phyloP scores from a whole-genome alignment of 2,797 vertebrate genomes.

The Masticophis lateralis region DNA sequence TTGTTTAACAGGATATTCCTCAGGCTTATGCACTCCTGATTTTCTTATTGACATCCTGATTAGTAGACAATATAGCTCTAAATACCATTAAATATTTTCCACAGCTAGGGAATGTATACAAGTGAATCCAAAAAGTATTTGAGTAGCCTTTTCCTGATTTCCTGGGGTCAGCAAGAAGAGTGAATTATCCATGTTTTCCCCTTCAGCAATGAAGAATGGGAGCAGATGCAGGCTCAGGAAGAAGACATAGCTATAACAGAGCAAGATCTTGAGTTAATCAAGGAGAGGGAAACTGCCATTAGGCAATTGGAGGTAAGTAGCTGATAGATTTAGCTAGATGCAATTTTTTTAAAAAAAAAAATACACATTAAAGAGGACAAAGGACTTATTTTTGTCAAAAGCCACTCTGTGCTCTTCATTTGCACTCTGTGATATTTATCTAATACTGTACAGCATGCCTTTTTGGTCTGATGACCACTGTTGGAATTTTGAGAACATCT shows the following conservation, averaged over 20 bases:
- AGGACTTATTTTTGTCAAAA: background rate
- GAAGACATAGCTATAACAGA: slow-evolving; percentile 88
- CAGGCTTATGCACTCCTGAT: background rate
- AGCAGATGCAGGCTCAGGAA: slow-evolving; percentile 84
- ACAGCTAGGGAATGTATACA: background rate
- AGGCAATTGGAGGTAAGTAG: slow-evolving; percentile 86
- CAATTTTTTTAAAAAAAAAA: background rate
- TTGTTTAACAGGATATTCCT: background rate
- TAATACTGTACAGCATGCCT: background rate
- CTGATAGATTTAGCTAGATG: background rate
- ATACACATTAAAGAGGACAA: background rate
- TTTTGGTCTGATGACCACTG: background rate
- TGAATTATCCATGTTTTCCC: slow-evolving; percentile 40
- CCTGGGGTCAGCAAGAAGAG: background rate
- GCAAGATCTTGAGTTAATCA: slow-evolving; percentile 94
- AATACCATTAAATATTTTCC: background rate
- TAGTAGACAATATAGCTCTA: background rate
- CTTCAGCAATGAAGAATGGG: slow-evolving; percentile 89
- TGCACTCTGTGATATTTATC: background rate
- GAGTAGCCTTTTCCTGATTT: background rate
- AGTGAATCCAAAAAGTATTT: background rate
- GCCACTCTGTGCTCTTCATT: background rate
- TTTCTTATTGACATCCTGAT: background rate
- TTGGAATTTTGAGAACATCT: background rate
- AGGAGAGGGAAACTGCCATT: slow-evolving; percentile 93